A percentile compares a stretch with the other conserved stretches of the same genome.
phyloP scores from a whole-genome alignment of 2,797 vertebrate genomes.

The Lepus oiostolus region DNA sequence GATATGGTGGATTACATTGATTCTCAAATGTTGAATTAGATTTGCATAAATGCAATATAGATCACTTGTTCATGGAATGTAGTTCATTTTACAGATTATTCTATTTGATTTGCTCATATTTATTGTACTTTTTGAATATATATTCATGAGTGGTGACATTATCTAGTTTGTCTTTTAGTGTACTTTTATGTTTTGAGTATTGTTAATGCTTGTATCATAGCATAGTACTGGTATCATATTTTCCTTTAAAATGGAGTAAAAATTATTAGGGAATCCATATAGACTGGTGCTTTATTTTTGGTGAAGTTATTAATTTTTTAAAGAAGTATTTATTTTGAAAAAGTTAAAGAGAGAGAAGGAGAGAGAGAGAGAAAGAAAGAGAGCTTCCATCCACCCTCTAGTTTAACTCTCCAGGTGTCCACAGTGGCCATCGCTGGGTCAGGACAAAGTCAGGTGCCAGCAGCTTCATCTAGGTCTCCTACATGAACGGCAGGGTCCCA shows the following conservation, averaged over 20 bases:
- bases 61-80: not conserved
- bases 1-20: not conserved
- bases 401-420: too few relatives aligned
- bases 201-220: not conserved
- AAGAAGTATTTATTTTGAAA: too few relatives aligned
- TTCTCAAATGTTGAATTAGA: not conserved
- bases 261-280: not conserved
- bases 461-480: too few relatives aligned
- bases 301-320: not conserved
- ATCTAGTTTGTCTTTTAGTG: not conserved
- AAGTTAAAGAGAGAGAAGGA: too few relatives aligned
- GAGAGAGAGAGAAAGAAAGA: too few relatives aligned
- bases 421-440: too few relatives aligned
- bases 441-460: too few relatives aligned
- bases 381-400: too few relatives aligned
- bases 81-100: not conserved
- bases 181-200: not conserved
- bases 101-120: not conserved
- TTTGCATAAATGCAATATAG: not conserved
- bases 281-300: not conserved
- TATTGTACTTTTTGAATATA: not conserved
- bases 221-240: not conserved
- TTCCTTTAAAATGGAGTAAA: not conserved
- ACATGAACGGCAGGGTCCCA: too few relatives aligned
- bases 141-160: not conserved